Evolutionary conservation across 2,113 vertebrate species (phyloP).

Genomic region (Todiramphus saurophagus): DNA sequence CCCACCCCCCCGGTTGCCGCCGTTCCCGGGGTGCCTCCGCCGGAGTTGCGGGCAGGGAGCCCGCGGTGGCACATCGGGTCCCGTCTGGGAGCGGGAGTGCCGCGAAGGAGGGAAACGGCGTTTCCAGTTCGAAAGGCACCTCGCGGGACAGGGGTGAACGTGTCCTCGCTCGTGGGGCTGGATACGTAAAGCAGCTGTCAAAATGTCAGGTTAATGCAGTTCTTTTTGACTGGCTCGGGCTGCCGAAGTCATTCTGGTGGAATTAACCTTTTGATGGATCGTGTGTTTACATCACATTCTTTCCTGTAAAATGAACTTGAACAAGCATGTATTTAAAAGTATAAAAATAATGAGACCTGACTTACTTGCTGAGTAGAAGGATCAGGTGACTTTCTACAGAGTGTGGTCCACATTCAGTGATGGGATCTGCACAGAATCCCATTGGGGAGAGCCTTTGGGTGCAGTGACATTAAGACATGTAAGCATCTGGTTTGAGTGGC

Average conservation of each 20-base stretch:
- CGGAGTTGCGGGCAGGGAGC: neutral
- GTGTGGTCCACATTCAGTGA: accelerated
- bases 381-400: neutral
- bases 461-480: too few species aligned
- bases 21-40: neutral
- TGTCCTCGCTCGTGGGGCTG: neutral
- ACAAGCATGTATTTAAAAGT: neutral
- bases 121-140: neutral
- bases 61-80: neutral
- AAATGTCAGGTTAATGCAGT: neutral
- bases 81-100: neutral
- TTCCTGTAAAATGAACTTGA: neutral
- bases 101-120: neutral
- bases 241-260: neutral
- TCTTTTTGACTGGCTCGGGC: neutral
- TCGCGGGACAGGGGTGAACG: neutral
- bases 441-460: neutral
- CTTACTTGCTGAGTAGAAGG: neutral
- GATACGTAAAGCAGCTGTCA: neutral
- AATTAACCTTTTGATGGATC: neutral
- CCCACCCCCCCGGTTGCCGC: too few species aligned
- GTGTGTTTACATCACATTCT: neutral
- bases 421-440: neutral
- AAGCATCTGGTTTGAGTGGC: neutral
- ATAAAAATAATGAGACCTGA: neutral